Percentiles rank a stretch among this genome's conserved stretches.
Conservation (phyloP, 2,888 invertebrate genomes). For the Lasioglossum marginatum region DNA sequence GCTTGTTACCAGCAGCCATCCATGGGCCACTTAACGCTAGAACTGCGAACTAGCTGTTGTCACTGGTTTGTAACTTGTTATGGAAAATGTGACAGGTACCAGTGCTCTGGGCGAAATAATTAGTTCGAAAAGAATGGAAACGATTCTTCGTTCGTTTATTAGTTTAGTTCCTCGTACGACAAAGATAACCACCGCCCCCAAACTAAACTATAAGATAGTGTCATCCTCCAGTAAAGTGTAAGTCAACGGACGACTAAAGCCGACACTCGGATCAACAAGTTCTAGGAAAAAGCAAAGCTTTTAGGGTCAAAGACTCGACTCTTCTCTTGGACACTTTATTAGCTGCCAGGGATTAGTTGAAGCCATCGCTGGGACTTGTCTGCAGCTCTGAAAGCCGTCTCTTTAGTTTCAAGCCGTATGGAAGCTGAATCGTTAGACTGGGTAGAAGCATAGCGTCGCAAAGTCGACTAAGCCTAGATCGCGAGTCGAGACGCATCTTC, state of each 20-base stretch:
- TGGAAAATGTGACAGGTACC: neutral
- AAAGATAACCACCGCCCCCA: neutral
- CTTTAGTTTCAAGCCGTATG: neutral
- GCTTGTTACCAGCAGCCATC: neutral
- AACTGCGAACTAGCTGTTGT: neutral
- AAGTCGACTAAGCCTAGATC: slow-evolving; percentile 20
- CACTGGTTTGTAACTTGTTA: neutral
- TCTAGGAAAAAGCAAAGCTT: neutral
- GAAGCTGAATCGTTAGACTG: neutral
- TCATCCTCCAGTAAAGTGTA: neutral
- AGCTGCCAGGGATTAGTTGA: neutral
- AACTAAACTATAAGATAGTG: neutral
- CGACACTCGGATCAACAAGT: neutral
- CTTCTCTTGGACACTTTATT: neutral
- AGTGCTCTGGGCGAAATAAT: neutral
- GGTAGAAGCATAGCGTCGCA: neutral
- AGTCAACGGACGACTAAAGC: too few relatives aligned
- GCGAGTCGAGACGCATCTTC: slow-evolving; percentile 6
- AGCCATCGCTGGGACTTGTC: neutral
- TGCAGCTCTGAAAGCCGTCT: neutral
- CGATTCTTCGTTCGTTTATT: neutral
- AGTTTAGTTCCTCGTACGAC: neutral
- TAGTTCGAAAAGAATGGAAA: neutral
- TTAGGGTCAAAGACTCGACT: neutral
- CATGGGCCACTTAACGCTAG: neutral